These are phyloP conservation scores for Dendrocincla fuliginosa DNA, from an alignment of 2,797 vertebrate species.

Conservation along the genomic window DNA sequence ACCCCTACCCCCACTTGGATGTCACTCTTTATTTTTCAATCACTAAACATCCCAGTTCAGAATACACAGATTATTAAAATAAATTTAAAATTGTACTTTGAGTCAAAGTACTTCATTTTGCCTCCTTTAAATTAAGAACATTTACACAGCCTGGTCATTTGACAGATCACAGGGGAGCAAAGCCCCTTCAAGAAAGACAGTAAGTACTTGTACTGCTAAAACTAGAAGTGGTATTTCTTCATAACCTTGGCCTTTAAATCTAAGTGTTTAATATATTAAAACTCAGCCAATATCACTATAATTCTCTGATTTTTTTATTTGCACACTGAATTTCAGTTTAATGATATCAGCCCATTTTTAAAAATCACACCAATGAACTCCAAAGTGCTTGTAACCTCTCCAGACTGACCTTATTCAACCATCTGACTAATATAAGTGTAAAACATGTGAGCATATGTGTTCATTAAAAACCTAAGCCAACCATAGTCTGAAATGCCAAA, in stretches of 20 bases:
- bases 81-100: background rate
- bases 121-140: background rate
- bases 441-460: background rate
- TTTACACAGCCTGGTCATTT: background rate
- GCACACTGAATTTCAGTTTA: background rate
- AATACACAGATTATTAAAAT: background rate
- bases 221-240: background rate
- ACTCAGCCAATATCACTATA: rapidly evolving
- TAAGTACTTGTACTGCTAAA: background rate
- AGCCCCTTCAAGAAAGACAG: background rate
- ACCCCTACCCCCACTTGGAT: rapidly evolving
- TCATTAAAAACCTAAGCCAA: background rate
- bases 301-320: background rate
- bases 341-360: background rate
- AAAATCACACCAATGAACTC: background rate
- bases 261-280: background rate
- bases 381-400: background rate
- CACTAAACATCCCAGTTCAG: background rate
- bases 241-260: background rate
- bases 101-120: background rate
- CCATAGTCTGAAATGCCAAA: background rate
- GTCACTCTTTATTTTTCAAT: background rate
- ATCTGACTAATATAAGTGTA: background rate
- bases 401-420: background rate
- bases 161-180: background rate